A percentile compares a stretch with the other conserved stretches of the same genome.
Evolutionary conservation across 2,797 vertebrate genomes (phyloP).

Genomic region (Rhadinocentrus ornatus): DNA sequence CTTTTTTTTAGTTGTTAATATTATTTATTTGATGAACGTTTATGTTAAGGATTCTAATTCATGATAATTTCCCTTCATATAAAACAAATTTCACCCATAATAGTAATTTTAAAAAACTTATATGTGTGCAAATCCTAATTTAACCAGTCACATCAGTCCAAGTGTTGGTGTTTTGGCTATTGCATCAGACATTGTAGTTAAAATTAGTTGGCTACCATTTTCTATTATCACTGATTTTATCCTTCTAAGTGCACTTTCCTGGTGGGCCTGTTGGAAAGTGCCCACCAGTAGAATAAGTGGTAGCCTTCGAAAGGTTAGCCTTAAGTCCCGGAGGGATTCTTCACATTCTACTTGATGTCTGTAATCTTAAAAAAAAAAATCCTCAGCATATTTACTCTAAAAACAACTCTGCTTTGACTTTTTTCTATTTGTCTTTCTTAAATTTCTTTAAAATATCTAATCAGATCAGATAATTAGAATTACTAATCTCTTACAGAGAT

Average conservation of each 20-base stretch:
- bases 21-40: too few species aligned
- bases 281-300: too few species aligned
- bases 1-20: too few species aligned
- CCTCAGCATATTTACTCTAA: too few species aligned
- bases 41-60: too few species aligned
- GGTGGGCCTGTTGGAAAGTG: neutral
- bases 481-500: conserved; percentile 46
- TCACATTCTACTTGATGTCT: neutral
- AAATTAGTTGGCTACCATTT: neutral
- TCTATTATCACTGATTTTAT: neutral
- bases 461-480: conserved; percentile 39
- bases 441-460: too few species aligned
- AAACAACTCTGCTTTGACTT: conserved; percentile 20
- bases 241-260: neutral
- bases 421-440: conserved; percentile 42
- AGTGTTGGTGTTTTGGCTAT: neutral
- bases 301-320: neutral
- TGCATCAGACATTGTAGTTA: neutral
- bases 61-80: too few species aligned
- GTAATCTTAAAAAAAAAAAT: neutral
- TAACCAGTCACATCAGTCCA: neutral
- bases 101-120: neutral
- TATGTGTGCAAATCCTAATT: too few species aligned
- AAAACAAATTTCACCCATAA: neutral
- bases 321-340: neutral